Base-by-base conservation (phyloP, 1,140 invertebrate species). In the Eumeta japonica region DNA sequence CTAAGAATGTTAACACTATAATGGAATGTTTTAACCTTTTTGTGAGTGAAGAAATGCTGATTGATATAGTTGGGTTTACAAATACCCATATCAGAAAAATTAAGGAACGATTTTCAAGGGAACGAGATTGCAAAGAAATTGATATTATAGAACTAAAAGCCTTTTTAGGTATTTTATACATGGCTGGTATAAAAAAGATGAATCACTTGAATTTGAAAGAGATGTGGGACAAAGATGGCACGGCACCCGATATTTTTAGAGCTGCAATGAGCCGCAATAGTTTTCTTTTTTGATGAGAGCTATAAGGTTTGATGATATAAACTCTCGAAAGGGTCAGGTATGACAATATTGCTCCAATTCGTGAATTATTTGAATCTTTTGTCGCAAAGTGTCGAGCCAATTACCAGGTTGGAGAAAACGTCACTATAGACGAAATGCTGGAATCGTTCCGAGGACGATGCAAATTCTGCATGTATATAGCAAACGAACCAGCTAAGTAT, bases 371-470 rank as follows among this genome's bases (percentile, higher is more conserved):
- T n/a, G n/a, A n/a, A n/a, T n/a, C n/a, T n/a, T n/a, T n/a, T n/a
- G n/a, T 55, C 27, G n/a, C 27, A 13, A 49, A 52, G 7, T 64
- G 55, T 52, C 28, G 48, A 35, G 37, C 16, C 2, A 37, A 50
- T 39, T 50, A 46, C 13, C 35, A 39, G 11, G 19, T 46, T 20
- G 41, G 48, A 10, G 28, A 50, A 35, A 39, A 54, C 37, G 36
- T 48, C 11, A 52, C 52, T 2, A 43, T 70, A 30, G 67, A 73
- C 39, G 64, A 74, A 55, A 70, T 56, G 53, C 28, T 75, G 10
- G 50, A 52, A 41, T 44, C 34, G 12, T 76, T 73, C 37, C 27
- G 55, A 37, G 46, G 46, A 2, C 31, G 42, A 3, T 42, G 46
- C 16, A 45, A 45, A 32, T 48, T 48, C n/a, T n/a, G n/a, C n/a